Conservation (phyloP, 1,140 invertebrate species). For the Lepidurus couesii region DNA sequence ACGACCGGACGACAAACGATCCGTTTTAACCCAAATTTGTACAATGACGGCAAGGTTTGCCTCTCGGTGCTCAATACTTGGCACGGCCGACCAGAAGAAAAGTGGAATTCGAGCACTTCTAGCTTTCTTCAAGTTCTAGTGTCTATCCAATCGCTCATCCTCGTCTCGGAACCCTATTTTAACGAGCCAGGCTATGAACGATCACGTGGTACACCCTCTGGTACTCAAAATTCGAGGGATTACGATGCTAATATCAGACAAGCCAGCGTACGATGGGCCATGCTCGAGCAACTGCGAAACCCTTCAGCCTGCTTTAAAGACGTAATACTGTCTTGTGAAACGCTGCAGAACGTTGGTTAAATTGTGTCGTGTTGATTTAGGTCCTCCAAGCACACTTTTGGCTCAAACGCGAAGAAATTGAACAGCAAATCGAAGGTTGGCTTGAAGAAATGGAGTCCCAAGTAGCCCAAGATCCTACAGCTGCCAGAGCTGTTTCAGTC, state of each 20-base stretch:
- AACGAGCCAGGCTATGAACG: slow-evolving; percentile 97
- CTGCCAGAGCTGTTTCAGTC: slow-evolving; percentile 62
- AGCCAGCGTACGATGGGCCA: slow-evolving; percentile 91
- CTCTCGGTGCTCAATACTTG: slow-evolving; percentile 93
- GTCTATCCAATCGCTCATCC: slow-evolving; percentile 91
- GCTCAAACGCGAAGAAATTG: slow-evolving; percentile 85
- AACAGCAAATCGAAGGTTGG: slow-evolving; percentile 83
- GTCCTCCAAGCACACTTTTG: slow-evolving; percentile 91
- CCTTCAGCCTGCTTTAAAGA: slow-evolving; percentile 90
- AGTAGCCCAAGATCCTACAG: slow-evolving; percentile 63
- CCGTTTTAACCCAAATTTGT: slow-evolving; percentile 94
- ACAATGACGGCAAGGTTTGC: slow-evolving; percentile 95
- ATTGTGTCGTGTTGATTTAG: slow-evolving; percentile 46
- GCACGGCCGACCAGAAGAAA: slow-evolving; percentile 96
- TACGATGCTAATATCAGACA: slow-evolving; percentile 95
- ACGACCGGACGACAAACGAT: slow-evolving; percentile 90
- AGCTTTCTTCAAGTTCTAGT: slow-evolving; percentile 94
- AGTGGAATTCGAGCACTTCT: slow-evolving; percentile 95
- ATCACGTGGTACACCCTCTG: slow-evolving; percentile 77
- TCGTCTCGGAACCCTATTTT: slow-evolving; percentile 95
- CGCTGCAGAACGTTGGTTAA: neutral
- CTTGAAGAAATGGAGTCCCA: slow-evolving; percentile 75
- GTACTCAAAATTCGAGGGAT: slow-evolving; percentile 79
- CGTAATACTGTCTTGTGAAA: slow-evolving; percentile 48
- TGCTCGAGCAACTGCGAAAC: slow-evolving; percentile 86